These are phyloP conservation scores for Drosophila oshimai DNA, from an alignment of 1,140 invertebrate species.

Conservation along the genomic window DNA sequence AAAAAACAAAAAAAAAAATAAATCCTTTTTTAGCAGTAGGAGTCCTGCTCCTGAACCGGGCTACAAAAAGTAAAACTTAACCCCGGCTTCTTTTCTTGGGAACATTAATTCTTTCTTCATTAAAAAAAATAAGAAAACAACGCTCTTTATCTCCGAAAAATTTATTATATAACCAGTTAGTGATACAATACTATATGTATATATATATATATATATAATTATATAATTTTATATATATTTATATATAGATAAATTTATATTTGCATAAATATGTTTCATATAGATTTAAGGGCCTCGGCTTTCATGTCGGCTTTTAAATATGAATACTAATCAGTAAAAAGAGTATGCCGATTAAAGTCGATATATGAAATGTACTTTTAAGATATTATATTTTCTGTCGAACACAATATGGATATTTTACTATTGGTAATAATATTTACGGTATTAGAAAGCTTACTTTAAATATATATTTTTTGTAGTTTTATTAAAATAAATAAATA, in stretches of 20 bases:
- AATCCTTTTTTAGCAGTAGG: no score
- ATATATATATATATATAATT: constrained; percentile 9
- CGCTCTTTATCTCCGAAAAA: constrained; percentile 46
- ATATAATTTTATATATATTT: constrained; percentile 21
- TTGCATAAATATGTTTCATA: constrained; percentile 56
- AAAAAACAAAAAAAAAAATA: no score
- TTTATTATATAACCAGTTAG: constrained; percentile 66
- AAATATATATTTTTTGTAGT: constrained; percentile 3
- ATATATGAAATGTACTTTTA: constrained; percentile 60
- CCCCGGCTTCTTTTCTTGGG: no score
- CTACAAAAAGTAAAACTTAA: no score
- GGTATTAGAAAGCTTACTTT: constrained; percentile 13
- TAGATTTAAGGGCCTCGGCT: constrained; percentile 47
- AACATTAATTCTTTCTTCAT: no score
- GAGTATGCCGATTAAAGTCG: constrained; percentile 41
- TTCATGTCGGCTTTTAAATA: constrained; percentile 21
- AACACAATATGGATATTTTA: constrained; percentile 74
- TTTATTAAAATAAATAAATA: constrained; percentile 25
- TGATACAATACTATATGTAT: constrained; percentile 37
- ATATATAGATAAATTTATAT: constrained; percentile 12
- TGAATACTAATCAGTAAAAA: constrained; percentile 34
- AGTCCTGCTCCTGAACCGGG: no score
- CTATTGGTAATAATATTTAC: constrained; percentile 30
- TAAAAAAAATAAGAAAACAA: constrained; percentile 2
- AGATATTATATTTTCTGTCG: constrained; percentile 63